phyloP scores from a whole-genome alignment of 2,888 invertebrate species.

The Eupithecia subumbrata region DNA sequence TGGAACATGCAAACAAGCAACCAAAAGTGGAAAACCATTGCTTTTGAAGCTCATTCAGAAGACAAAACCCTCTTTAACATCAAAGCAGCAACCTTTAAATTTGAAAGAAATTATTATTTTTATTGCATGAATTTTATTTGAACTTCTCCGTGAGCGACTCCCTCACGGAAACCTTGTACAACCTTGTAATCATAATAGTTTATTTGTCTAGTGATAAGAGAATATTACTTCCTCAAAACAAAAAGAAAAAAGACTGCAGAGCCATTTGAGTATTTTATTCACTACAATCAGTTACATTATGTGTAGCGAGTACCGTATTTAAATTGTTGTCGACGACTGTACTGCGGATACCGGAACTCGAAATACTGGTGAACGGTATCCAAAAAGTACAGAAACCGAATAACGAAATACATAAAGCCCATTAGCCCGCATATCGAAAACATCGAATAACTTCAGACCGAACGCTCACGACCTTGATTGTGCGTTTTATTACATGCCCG shows the following conservation, averaged over 20 bases:
- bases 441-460: no score
- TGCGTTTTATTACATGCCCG: neutral
- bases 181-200: no score
- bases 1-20: conserved; percentile 12
- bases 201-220: no score
- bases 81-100: neutral
- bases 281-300: neutral
- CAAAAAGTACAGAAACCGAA: neutral
- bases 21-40: conserved; percentile 1
- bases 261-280: neutral
- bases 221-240: no score
- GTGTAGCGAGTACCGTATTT: no score
- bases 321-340: no score
- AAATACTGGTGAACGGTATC: neutral
- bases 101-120: neutral
- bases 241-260: neutral
- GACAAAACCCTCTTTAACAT: neutral
- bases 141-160: neutral
- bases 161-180: no score
- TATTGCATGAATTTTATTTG: no score
- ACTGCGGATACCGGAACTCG: no score
- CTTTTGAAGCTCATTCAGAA: neutral
- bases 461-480: no score
- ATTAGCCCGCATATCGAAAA: no score
- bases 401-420: neutral